A percentile compares a stretch with the other conserved stretches of the same genome.
Conservation (phyloP, 2,113 vertebrate genomes). For the Setophaga coronata region DNA sequence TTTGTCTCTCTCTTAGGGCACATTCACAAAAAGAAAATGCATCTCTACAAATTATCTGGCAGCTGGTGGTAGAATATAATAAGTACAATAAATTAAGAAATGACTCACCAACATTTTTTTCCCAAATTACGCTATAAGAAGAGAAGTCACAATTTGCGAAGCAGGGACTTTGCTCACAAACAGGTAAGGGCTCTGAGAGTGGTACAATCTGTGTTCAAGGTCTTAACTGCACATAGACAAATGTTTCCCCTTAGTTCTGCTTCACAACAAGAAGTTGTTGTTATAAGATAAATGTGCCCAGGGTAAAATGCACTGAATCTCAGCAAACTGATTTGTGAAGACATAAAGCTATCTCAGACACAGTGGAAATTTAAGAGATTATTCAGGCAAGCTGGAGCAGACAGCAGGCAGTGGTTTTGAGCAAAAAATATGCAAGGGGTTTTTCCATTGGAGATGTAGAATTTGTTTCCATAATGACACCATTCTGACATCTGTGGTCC, state of each 20-base stretch:
- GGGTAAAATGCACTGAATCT: neutral
- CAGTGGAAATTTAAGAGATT: neutral
- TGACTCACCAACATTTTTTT: neutral
- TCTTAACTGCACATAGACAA: conserved; percentile 21
- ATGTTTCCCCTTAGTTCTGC: conserved; percentile 8
- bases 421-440: neutral
- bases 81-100: conserved; percentile 54
- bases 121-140: conserved; percentile 25
- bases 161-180: neutral
- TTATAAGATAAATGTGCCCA: neutral
- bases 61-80: conserved; percentile 26
- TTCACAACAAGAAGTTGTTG: conserved; percentile 31
- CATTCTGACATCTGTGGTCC: neutral
- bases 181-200: neutral
- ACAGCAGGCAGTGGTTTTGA: neutral
- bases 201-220: neutral
- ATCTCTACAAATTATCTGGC: conserved; percentile 45
- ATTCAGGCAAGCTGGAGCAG: neutral
- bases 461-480: neutral
- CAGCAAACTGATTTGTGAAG: conserved; percentile 45
- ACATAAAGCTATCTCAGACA: conserved; percentile 15
- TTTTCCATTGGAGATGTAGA: neutral
- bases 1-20: conserved; percentile 28
- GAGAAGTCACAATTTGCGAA: neutral
- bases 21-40: conserved; percentile 10